Evolutionary conservation across 1,140 invertebrate species (phyloP), one percentile per base, ranked within the genome.

Genomic region (Papilio dardanus): DNA sequence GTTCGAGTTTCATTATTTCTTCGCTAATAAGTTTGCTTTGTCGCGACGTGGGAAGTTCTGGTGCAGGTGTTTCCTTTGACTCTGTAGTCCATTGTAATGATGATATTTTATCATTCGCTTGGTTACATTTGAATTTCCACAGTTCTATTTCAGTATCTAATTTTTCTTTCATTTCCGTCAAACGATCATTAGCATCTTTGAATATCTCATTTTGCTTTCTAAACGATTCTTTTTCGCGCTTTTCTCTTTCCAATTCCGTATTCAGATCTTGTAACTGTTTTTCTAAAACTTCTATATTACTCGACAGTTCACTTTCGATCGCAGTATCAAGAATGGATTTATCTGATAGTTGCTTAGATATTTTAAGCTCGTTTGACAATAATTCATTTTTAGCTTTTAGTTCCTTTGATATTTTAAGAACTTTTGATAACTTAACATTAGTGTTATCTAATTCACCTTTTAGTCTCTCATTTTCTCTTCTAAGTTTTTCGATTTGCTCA

Each of bases 111-210:
- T 95, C 92, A 77, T 91, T 93, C 3, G 96, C 89, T 85, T 96
- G 95, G 78, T 96, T 95, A 81, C 95, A 96, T 82, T 96, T 95
- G 31, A 95, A 95, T 84, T 96, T 95, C 88, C 96, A 96, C 79
- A 96, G 94, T 79, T 96, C 94, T 77, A 96, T 94, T 87, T 96
- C 96, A 82, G 93, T 94, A 79, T 97, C 96, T 89, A 97, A 95
- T 76, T 96, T 96, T 86, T 97, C 97, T 91, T 97, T 97, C 88
- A 96, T 95, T 83, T 97, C 96, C 3, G 95, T 88, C 79, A 97
- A 95, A 67, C 95, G 94, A 42, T 97, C 96, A 86, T 97, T 97
- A n/a, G 96, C 96, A 21, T 95, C 94, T 3, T 95, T 95, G 10
- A 98, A 88, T 6, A 97, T 94, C 78, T 97, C 97, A 71, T 97